These are phyloP conservation scores for Aelia acuminata DNA, from an alignment of 2,888 invertebrate species.

Conservation along the genomic window DNA sequence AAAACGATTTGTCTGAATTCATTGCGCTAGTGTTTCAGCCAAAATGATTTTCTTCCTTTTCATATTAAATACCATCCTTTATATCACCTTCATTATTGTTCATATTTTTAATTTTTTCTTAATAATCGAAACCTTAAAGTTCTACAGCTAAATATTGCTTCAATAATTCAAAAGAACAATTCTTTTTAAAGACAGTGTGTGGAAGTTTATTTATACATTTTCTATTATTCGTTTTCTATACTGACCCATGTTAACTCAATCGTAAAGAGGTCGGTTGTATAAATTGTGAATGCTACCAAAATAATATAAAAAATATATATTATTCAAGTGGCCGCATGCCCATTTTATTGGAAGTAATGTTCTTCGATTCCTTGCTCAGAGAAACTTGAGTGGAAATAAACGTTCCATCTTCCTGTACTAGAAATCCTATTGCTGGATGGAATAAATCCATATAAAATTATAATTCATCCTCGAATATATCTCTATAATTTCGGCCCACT, in stretches of 20 bases:
- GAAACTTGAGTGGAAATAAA: slow-evolving; percentile 26
- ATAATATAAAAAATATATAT: too few species aligned
- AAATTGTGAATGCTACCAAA: too few species aligned
- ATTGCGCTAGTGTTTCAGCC: background rate
- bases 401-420: too few species aligned
- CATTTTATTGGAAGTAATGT: background rate
- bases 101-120: background rate
- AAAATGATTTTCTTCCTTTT: background rate
- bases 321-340: background rate
- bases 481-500: background rate
- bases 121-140: too few species aligned
- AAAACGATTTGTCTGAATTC: slow-evolving; percentile 29
- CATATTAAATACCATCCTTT: background rate
- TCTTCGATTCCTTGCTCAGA: background rate
- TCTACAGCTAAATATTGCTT: too few species aligned
- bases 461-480: background rate
- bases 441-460: background rate
- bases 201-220: too few species aligned
- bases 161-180: too few species aligned
- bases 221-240: too few species aligned
- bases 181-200: too few species aligned
- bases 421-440: background rate
- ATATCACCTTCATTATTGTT: background rate
- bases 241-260: too few species aligned
- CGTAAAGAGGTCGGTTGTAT: too few species aligned